These are phyloP conservation scores for Pseudococcus viburni DNA, from an alignment of 2,888 invertebrate genomes.

Conservation along the genomic window DNA sequence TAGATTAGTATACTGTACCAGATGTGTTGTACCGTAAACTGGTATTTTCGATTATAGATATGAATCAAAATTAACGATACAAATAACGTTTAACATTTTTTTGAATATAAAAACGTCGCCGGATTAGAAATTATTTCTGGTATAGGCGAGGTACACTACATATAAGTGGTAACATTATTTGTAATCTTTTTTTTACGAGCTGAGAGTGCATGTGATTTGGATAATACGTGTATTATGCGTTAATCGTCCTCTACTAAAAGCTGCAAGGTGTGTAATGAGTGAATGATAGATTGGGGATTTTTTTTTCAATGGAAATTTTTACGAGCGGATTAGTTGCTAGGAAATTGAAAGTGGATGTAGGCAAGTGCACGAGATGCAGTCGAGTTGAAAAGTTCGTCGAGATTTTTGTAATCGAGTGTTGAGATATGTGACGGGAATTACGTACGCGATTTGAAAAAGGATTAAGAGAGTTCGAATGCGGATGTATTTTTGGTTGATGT, in stretches of 20 bases:
- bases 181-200: constrained; percentile 28
- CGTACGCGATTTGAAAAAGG: background rate
- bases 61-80: constrained; percentile 58
- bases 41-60: constrained; percentile 57
- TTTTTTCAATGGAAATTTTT: constrained; percentile 12
- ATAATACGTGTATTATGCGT: constrained; percentile 20
- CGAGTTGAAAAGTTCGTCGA: background rate
- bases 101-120: constrained; percentile 52
- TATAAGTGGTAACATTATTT: constrained; percentile 30
- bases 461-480: background rate
- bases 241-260: background rate
- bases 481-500: background rate
- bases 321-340: constrained; percentile 4
- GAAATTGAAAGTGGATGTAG: background rate
- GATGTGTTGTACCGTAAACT: constrained; percentile 56
- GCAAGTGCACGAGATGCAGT: background rate
- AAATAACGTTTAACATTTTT: constrained; percentile 58
- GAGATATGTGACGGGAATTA: background rate
- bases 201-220: background rate
- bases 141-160: background rate
- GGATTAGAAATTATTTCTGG: constrained; percentile 50
- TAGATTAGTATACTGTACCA: constrained; percentile 42
- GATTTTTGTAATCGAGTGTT: background rate
- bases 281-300: constrained; percentile 34
- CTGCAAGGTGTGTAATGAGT: background rate